Evolutionary conservation across 92 coral and sea anemone species (phyloP).

Genomic region (Umimayanthus kanabou): DNA sequence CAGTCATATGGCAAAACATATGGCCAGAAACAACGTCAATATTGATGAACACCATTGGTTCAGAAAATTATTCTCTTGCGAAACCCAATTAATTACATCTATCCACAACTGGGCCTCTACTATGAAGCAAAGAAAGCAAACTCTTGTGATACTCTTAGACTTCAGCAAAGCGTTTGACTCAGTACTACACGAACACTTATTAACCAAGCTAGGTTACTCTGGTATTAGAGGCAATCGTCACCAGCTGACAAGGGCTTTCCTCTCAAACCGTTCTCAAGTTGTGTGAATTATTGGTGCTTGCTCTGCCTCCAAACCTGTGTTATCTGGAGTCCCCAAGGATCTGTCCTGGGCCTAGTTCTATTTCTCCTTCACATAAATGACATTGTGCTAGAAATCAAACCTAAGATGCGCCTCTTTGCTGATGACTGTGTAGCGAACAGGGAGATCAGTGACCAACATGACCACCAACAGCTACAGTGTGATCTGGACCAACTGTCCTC

Average conservation of each 20-base stretch:
- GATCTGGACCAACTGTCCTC: slow-evolving; percentile 50
- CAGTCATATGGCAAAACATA: too few species aligned
- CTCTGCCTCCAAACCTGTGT: not conserved
- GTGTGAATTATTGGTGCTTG: not conserved
- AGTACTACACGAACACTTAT: slow-evolving; percentile 2
- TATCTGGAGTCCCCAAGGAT: not conserved
- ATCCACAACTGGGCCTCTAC: not conserved
- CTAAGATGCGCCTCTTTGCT: slow-evolving; percentile 36
- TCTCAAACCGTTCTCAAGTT: not conserved
- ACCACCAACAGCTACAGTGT: slow-evolving; percentile 34
- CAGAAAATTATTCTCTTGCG: not conserved
- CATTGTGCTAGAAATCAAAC: too few species aligned
- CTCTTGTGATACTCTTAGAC: not conserved
- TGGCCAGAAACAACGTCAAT: slow-evolving; percentile 22
- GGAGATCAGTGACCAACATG: slow-evolving; percentile 37
- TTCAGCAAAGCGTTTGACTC: slow-evolving; percentile 15
- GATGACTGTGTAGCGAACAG: slow-evolving; percentile 57
- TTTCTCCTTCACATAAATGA: slow-evolving; percentile 11
- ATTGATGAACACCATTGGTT: too few species aligned
- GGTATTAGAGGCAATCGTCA: not conserved
- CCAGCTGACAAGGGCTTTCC: not conserved
- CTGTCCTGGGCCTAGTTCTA: not conserved
- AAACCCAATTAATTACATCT: slow-evolving; percentile 3
- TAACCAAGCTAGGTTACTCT: not conserved
- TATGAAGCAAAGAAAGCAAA: not conserved